Evolutionary conservation across 37 sponge, comb jelly and placozoan species (phyloP), one percentile per base, ranked within the genome.

Genomic region (Ianthella basta): DNA sequence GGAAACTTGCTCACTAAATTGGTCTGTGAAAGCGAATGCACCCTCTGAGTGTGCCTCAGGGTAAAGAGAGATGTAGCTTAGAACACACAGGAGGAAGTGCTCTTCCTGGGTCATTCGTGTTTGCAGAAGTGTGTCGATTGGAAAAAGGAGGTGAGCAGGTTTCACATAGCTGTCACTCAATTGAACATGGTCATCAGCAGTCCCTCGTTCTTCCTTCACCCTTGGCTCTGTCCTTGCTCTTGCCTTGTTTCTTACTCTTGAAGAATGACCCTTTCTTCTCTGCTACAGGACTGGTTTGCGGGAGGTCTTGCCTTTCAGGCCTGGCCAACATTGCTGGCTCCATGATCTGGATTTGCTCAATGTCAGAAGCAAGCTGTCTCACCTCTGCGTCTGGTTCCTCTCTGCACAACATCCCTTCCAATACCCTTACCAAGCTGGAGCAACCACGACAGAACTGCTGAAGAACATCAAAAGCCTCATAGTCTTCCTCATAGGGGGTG

Each of bases 281-380:
- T 44, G 15, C 27, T 85, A 32, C 4, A 88, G 60, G 20, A 82
- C 92, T n/a, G 85, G 55, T 27, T 60, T 32, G 39, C 87, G 61
- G 34, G 87, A 88, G 50, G 50, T 44, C 50, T 8, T 44, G 50
- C 3, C 8, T 10, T 44, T 8, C 50, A 10, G 50, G 50, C 50
- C 50, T 44, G 50, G 50, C 8, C 6, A 44, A 10, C 50, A 44
- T 8, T 10, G 3, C 50, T 44, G 50, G 50, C 8, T 44, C 50
- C 50, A 10, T 44, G 50, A 10, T 44, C 50, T 44, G 50, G 6
- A 44, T 44, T 3, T 44, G 6, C 3, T 3, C 8, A 12, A 75
- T 13, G 25, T 75, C 53, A 40, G 16, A 14, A 4, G 53, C 78
- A 40, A 75, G 37, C 16, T 41, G 32, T 12, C n/a, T 32, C 8